Evolutionary conservation across 1,140 invertebrate genomes (phyloP), one percentile per base, ranked within the genome.

Genomic region (Thaumatotibia leucotreta): DNA sequence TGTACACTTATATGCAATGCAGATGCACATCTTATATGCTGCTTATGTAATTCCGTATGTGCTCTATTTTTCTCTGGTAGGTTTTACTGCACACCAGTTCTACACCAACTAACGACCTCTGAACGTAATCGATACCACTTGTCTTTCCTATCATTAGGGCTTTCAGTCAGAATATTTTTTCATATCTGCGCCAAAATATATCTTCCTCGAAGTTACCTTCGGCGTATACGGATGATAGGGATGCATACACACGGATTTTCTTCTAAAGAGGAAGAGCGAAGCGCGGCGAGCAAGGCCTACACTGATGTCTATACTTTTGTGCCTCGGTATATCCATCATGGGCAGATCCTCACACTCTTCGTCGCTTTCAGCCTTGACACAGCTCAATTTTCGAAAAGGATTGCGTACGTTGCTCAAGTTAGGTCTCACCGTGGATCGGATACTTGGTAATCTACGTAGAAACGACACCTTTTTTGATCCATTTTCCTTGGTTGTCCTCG

Each of bases 141-240:
- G n/a, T n/a, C n/a, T n/a, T n/a, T n/a, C n/a, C n/a, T n/a, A n/a
- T n/a, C n/a, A 11, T 52, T 8, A 20, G 23, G 49, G 2, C 29
- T 10, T 54, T 54, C 50, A 58, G 20, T 58, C 52, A 29, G 11
- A 4, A 58, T 58, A 27, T 31, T 58, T 58, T 23, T 58, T 58
- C n/a, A 58, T 29, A 58, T 58, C 52, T 6, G 52, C 52, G 9
- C 52, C 52, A 29, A 58, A 58, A 27, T 58, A 74, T 14, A 91
- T 82, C 75, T 89, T 91, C 61, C 88, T 83, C 11, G 85, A 81
- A 0, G 84, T 86, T 69, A 86, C 82, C 11, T 79, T 75, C 1
- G 88, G 88, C n/a, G 85, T 89, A 62, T 77, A 91, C 4, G 86
- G 88, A 64, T 91, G 88, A 61, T 88, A 89, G 0, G 88, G 88